Base-by-base conservation (phyloP, 1,140 invertebrate species). In the Acyrthosiphon pisum region DNA sequence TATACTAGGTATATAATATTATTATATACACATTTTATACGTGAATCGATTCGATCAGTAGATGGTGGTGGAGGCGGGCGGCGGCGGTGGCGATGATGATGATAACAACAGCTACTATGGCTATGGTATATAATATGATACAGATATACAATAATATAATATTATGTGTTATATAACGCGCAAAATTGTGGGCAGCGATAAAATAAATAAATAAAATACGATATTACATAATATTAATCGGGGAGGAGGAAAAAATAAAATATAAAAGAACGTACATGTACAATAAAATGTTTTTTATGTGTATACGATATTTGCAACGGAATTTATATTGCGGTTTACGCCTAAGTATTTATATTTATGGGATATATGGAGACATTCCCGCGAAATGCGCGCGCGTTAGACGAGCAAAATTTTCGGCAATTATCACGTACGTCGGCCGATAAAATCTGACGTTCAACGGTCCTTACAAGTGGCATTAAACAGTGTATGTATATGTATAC, bases 401-500 rank as follows among this genome's bases (percentile, higher is more conserved):
- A 41, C 20, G 44, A n/a, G 84, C 84, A 46, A 87, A 87, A 35
- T 87, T 48, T 87, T 53, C 48, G 87, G 20, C 87, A 53, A 53
- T 89, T 53, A 53, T 89, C 87, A 89, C 87, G 87, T 89, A 37
- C 87, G 48, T 35, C 22, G 48, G 87, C 48, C 87, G 35, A 89
- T 89, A 89, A 89, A 89, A 89, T 89, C 46, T 53, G 87, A 53
- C 46, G 86, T 88, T 26, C 86, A 87, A 87, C 44, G 44, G 46
- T 44, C 86, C 84, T 41, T 14, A 44, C 83, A 41, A 84, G 83
- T 84, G 26, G 44, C 84, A 46, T 84, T 87, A 46, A 30, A 48
- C 44, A n/a, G 14, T 8, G 44, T 26, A n/a, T 18, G 46, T 50
- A 50, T 30, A 86, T 26, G 23, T 26, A 83, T 83, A 86, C 6